phyloP scores from a whole-genome alignment of 53 echinoderm and acorn worm genomes.

The Stichopus horrens region DNA sequence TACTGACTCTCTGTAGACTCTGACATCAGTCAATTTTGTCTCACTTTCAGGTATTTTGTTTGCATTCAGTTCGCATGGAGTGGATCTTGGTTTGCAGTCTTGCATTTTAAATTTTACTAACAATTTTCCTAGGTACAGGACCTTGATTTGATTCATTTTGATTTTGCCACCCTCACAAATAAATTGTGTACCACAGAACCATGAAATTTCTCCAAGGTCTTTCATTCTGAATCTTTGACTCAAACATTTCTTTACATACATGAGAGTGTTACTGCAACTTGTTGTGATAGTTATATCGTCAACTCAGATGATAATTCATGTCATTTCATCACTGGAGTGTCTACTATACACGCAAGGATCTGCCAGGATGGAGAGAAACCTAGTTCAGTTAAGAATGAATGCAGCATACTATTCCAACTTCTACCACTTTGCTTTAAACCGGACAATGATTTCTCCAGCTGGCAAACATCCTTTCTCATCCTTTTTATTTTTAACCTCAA shows the following conservation, averaged over 20 bases:
- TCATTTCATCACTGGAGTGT: constrained; percentile 6
- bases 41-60: constrained; percentile 8
- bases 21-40: constrained; percentile 1
- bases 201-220: not conserved
- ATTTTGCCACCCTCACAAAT: not conserved
- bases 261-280: not conserved
- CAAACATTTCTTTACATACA: not conserved
- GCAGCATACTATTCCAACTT: constrained; percentile 43
- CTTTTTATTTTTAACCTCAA: constrained; percentile 34
- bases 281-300: constrained; percentile 23
- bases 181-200: not conserved
- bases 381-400: constrained; percentile 29
- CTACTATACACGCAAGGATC: constrained; percentile 28
- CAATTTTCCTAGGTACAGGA: not conserved
- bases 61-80: constrained; percentile 16
- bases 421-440: constrained; percentile 61
- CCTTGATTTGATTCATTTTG: not conserved
- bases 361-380: constrained; percentile 33
- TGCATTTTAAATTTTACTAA: not conserved
- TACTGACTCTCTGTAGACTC: constrained; percentile 28
- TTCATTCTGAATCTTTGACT: not conserved
- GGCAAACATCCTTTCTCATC: constrained; percentile 45
- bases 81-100: not conserved
- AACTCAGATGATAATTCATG: not conserved
- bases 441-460: constrained; percentile 53